A percentile compares a stretch with the other conserved stretches of the same genome.
phyloP scores from a whole-genome alignment of 2,113 vertebrate species.

The Nettapus auritus region DNA sequence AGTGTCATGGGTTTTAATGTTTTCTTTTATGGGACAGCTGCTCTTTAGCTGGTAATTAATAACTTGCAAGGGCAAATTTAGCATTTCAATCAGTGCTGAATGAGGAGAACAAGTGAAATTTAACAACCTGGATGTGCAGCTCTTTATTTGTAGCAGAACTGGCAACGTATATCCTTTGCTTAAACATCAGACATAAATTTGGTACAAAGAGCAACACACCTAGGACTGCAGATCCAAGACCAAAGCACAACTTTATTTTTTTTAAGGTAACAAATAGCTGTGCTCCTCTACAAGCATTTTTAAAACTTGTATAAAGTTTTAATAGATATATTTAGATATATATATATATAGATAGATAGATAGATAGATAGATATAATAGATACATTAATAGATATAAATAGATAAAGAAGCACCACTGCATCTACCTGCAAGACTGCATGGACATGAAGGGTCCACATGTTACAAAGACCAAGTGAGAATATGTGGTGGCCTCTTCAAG shows the following conservation, averaged over 20 bases:
- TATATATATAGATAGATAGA: too few species aligned
- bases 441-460: neutral
- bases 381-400: too few species aligned
- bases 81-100: constrained; percentile 48
- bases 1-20: constrained; percentile 16
- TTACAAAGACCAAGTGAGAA: neutral
- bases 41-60: constrained; percentile 72
- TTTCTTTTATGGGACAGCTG: constrained; percentile 63
- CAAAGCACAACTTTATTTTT: neutral
- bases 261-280: neutral
- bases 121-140: neutral
- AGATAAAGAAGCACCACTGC: neutral
- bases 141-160: neutral
- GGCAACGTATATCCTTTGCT: neutral
- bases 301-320: too few species aligned
- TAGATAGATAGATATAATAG: too few species aligned
- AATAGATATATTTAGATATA: too few species aligned
- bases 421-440: neutral
- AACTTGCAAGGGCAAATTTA: constrained; percentile 63
- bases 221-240: neutral
- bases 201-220: neutral
- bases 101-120: neutral
- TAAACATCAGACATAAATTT: neutral
- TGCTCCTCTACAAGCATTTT: neutral
- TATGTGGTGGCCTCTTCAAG: neutral